These are phyloP conservation scores for Colistium nudipinnis DNA, from an alignment of 2,113 vertebrate species.

Conservation along the genomic window DNA sequence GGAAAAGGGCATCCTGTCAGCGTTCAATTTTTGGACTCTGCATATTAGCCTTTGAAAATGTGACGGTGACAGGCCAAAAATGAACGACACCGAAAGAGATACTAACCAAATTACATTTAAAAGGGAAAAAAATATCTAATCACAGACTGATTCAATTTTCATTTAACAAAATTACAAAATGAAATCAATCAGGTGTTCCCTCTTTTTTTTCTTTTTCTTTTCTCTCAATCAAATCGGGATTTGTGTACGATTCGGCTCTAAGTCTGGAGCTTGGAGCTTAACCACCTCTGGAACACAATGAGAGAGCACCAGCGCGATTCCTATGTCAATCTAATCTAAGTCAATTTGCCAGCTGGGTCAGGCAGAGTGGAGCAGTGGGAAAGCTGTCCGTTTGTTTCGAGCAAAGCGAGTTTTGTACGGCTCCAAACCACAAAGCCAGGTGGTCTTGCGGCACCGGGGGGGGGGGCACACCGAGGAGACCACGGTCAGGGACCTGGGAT, in stretches of 20 bases:
- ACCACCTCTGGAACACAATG: conserved; percentile 49
- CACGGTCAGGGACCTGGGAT: conserved; percentile 48
- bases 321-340: conserved; percentile 65
- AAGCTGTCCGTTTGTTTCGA: conserved; percentile 68
- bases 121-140: conserved; percentile 38
- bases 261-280: conserved; percentile 36
- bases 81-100: conserved; percentile 24
- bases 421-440: conserved; percentile 75
- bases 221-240: conserved; percentile 56
- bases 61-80: conserved; percentile 9
- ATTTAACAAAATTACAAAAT: conserved; percentile 54
- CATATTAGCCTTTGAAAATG: conserved; percentile 4
- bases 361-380: conserved; percentile 48
- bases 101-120: conserved; percentile 25
- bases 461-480: conserved; percentile 44
- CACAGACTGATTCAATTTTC: conserved; percentile 45
- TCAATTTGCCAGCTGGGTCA: conserved; percentile 75
- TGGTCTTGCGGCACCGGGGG: conserved; percentile 60
- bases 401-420: conserved; percentile 57
- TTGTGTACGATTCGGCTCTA: conserved; percentile 36
- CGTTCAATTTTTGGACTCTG: neutral
- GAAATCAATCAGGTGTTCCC: conserved; percentile 50
- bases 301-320: conserved; percentile 15
- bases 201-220: conserved; percentile 38
- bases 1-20: conserved; percentile 8